Evolutionary conservation across 2,797 vertebrate genomes (phyloP).

Genomic region (Megaceryle alcyon): DNA sequence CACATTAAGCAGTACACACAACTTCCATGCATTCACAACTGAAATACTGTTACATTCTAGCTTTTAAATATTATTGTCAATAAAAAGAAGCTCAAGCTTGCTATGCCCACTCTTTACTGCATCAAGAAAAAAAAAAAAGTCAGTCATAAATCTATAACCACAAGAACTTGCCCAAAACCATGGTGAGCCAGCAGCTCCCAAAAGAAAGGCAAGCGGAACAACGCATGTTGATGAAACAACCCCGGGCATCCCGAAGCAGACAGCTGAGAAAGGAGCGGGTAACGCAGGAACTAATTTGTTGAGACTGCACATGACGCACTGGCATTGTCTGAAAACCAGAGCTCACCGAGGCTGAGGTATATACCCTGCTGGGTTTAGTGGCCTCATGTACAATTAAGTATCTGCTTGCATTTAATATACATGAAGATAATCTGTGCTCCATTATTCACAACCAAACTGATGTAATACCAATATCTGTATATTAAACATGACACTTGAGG

Average conservation of each 20-base stretch:
- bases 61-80: conserved; percentile 75
- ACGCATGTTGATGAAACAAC: neutral
- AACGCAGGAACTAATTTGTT: neutral
- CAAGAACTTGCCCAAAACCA: neutral
- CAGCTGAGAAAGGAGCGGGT: neutral
- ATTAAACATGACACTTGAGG: neutral
- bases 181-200: neutral
- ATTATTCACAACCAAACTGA: neutral
- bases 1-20: conserved; percentile 77
- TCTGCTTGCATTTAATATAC: neutral
- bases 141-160: neutral
- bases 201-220: neutral
- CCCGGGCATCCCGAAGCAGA: neutral
- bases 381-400: neutral
- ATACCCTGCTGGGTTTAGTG: neutral
- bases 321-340: neutral
- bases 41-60: conserved; percentile 79
- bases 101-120: neutral
- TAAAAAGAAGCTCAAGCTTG: conserved; percentile 43
- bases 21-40: conserved; percentile 78
- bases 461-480: rapidly evolving
- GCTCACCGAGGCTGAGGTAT: neutral
- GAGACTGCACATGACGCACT: neutral
- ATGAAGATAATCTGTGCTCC: neutral
- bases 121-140: neutral